Evolutionary conservation across 2,113 vertebrate genomes (phyloP), one percentile per base, ranked within the genome.

Genomic region (Mystacornis crossleyi): DNA sequence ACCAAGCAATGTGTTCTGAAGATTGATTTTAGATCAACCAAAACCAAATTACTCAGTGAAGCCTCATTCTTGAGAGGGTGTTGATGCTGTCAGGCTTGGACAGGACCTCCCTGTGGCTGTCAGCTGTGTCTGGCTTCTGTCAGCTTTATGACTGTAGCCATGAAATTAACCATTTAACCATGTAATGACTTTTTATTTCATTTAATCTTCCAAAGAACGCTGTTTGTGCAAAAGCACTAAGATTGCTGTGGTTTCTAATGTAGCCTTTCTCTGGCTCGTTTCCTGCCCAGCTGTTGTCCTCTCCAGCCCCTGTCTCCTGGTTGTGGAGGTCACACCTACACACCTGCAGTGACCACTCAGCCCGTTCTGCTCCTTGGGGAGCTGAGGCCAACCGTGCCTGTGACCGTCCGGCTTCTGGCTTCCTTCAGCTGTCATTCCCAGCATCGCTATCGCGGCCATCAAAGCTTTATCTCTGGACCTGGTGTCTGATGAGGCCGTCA

Each of bases 241-340:
- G 64, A 81, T 38, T 51, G 65, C 71, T 12, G 43, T 20, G 28
- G 17, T 89, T 96, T 93, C 87, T 79, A 57, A 62, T 15, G 60
- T 25, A 81, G 55, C 38, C 19, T 90, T 95, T 83, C 90, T 86
- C 80, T 92, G 96, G 91, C 90, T 89, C 18, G 4, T 69, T 89
- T 95, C 85, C 93, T 95, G 70, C 58, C 91, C 94, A 96, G 96
- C 93, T 96, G 97, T 71, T 95, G 89, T 84, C 82, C 33, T 71
- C 34, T 66, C 34, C 54, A 90, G 48, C 43, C 18, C 25, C 48
- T 84, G 33, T 78, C 45, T 61, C 61, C 50, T 77, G 77, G 43
- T 40, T 3, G 5, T 55, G 61, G 83, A 86, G 95, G 95, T 93
- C 92, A 72, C 89, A 86, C 31, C 55, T 92, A 53, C 64, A 78